Conservation (phyloP, 2,888 invertebrate species). For the Ctena decussata region DNA sequence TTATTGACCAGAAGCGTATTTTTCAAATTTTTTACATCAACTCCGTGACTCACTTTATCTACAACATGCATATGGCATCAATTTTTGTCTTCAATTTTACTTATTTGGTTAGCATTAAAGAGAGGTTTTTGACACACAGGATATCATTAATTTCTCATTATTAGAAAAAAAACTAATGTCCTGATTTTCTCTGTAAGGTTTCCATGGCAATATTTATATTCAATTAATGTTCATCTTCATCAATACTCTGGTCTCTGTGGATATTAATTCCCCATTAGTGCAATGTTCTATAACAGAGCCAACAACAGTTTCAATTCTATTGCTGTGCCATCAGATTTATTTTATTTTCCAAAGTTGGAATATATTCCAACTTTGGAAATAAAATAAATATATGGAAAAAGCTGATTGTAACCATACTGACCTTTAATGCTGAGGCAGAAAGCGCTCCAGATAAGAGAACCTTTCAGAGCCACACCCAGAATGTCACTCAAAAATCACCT, state of each 20-base stretch:
- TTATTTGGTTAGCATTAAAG: not conserved
- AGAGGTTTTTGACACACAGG: not conserved
- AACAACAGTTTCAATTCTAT: not conserved
- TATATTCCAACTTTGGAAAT: not conserved
- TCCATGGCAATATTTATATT: slow-evolving; percentile 36
- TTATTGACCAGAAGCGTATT: too few species aligned
- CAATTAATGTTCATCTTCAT: slow-evolving; percentile 21
- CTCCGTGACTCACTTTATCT: too few species aligned
- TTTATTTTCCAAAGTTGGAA: not conserved
- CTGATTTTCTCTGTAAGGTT: slow-evolving; percentile 19
- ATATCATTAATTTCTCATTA: slow-evolving; percentile 17
- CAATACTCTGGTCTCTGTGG: slow-evolving; percentile 12
- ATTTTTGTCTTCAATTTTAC: not conserved
- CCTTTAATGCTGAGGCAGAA: too few species aligned
- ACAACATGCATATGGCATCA: too few species aligned
- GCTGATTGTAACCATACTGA: too few species aligned
- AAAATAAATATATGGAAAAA: not conserved
- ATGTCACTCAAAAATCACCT: too few species aligned
- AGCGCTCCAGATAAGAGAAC: too few species aligned
- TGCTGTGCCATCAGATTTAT: not conserved
- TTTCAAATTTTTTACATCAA: too few species aligned
- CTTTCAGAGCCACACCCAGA: too few species aligned
- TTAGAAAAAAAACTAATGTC: not conserved
- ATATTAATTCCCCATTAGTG: slow-evolving; percentile 15
- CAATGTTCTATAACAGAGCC: not conserved